phyloP scores from a whole-genome alignment of 2,113 vertebrate species.

The Heteronetta atricapilla region DNA sequence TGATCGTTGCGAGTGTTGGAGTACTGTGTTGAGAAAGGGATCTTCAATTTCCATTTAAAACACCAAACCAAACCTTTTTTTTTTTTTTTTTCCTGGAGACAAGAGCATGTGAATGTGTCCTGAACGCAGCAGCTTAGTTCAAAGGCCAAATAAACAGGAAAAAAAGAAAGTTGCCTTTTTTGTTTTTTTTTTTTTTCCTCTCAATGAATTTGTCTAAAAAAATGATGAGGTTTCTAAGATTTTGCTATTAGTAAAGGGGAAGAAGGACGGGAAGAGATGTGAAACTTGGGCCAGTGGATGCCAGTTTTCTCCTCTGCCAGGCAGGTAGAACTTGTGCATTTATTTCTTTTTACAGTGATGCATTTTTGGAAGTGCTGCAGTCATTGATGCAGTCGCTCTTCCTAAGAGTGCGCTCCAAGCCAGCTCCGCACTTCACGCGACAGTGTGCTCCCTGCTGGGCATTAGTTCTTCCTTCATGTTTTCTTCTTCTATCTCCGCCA shows the following conservation, averaged over 20 bases:
- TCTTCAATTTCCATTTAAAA: conserved; percentile 24
- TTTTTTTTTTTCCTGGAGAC: neutral
- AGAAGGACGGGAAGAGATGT: neutral
- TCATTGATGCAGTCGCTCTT: neutral
- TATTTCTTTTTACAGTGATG: neutral
- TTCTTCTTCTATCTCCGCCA: neutral
- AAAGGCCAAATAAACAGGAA: neutral
- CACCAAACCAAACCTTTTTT: neutral
- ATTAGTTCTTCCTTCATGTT: neutral
- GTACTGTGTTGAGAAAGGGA: neutral
- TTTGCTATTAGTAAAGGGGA: neutral
- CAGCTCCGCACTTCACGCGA: accelerated
- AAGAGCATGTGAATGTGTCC: neutral
- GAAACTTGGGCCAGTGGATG: neutral
- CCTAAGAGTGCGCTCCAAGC: neutral
- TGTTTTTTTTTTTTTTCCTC: neutral
- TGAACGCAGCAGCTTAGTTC: neutral
- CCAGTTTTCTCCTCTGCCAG: neutral
- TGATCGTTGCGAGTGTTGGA: neutral
- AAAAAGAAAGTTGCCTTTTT: neutral
- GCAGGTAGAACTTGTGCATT: neutral
- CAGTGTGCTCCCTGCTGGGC: neutral
- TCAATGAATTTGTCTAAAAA: neutral
- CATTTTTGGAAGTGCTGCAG: neutral
- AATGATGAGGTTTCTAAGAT: neutral